A percentile compares a stretch with the other conserved stretches of the same genome.
Evolutionary conservation across 2,113 vertebrate genomes (phyloP).

Genomic region (Neoarius graeffei): DNA sequence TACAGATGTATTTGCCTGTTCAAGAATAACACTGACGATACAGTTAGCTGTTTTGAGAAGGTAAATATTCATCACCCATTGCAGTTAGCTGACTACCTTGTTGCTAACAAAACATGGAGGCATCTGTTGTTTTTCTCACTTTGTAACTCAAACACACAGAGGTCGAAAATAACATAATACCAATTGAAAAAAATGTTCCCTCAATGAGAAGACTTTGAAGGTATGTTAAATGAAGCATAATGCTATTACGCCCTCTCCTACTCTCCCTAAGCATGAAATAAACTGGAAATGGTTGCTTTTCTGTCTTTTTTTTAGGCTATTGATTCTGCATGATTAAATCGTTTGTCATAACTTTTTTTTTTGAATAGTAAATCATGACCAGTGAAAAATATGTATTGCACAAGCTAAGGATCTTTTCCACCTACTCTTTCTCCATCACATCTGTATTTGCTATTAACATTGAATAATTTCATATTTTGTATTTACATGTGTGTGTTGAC

Average conservation of each 20-base stretch:
- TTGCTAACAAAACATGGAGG: background rate
- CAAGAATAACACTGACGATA: background rate
- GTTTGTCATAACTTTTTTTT: background rate
- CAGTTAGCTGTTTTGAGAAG: background rate
- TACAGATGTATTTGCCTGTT: background rate
- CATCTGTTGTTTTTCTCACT: background rate
- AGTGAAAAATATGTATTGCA: background rate
- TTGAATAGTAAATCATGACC: background rate
- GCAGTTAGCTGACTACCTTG: background rate
- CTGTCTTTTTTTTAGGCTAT: background rate
- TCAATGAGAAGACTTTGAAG: background rate
- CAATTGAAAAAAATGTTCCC: background rate
- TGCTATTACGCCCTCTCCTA: too few species aligned
- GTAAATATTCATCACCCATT: background rate
- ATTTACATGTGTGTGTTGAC: background rate
- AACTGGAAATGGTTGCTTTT: background rate
- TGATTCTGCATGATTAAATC: background rate
- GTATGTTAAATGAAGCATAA: background rate
- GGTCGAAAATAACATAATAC: background rate
- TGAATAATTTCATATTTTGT: background rate
- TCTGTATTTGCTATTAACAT: background rate
- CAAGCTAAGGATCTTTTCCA: background rate
- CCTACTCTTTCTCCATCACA: background rate
- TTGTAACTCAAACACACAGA: background rate
- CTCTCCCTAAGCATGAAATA: background rate